These are phyloP conservation scores for Diadumene lineata DNA, from an alignment of 92 coral and sea anemone genomes.

Conservation along the genomic window DNA sequence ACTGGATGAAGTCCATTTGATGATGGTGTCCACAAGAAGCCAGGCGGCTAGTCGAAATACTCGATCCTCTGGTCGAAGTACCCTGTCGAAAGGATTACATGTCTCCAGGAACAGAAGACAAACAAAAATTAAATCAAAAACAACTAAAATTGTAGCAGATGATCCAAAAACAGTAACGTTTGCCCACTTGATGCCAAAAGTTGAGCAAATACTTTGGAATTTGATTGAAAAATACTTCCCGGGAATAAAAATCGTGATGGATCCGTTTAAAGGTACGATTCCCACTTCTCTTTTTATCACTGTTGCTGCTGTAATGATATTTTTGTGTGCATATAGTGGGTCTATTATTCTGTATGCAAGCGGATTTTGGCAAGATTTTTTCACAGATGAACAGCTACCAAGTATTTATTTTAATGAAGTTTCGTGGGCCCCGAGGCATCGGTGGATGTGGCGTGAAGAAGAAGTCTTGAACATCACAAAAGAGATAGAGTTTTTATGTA, in stretches of 20 bases:
- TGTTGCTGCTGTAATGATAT: not conserved
- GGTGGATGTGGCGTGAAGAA: conserved; percentile 49
- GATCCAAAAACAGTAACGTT: conserved; percentile 1
- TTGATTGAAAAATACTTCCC: conserved; percentile 14
- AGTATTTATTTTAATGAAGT: conserved; percentile 26
- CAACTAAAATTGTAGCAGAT: not conserved
- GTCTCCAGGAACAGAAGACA: conserved; percentile 5
- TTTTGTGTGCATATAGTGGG: not conserved
- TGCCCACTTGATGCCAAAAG: not conserved
- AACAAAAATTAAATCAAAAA: conserved; percentile 1
- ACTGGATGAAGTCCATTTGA: too few relatives aligned
- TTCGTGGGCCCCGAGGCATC: conserved; percentile 60
- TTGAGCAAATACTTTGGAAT: conserved; percentile 24
- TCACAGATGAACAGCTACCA: conserved; percentile 27
- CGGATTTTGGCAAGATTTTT: conserved; percentile 8
- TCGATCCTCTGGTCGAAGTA: conserved; percentile 7
- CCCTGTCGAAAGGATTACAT: not conserved
- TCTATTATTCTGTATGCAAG: too few relatives aligned
- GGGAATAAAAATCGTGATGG: conserved; percentile 11
- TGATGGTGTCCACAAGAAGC: conserved; percentile 35
- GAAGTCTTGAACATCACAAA: conserved; percentile 45
- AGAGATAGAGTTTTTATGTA: conserved; percentile 38
- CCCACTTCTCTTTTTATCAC: not conserved
- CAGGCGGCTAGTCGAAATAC: conserved; percentile 21
- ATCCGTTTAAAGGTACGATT: conserved; percentile 10